These are phyloP conservation scores for Oreotragus oreotragus DNA, from an alignment of 2,113 vertebrate species.

Conservation along the genomic window DNA sequence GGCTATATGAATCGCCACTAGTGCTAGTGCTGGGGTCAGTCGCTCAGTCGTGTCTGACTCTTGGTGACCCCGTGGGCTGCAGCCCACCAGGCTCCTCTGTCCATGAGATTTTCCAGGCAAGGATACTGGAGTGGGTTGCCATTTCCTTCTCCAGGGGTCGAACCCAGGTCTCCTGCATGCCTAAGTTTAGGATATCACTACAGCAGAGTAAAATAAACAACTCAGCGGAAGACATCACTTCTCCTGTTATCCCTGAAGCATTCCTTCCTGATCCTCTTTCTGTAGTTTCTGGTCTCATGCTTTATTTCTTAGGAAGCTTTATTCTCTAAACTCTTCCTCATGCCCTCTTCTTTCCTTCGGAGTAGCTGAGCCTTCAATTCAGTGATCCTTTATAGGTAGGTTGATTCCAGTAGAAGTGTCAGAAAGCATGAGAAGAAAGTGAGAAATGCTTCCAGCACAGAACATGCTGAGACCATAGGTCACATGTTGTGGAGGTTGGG, in stretches of 20 bases:
- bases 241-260: not conserved
- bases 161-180: too few species aligned
- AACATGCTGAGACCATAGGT: not conserved
- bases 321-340: not conserved
- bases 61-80: too few species aligned
- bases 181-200: not conserved
- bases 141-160: too few species aligned
- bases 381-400: not conserved
- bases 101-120: too few species aligned
- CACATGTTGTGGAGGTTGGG: not conserved
- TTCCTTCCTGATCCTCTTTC: not conserved
- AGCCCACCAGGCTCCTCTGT: too few species aligned
- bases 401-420: not conserved
- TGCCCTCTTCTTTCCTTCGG: not conserved
- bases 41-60: too few species aligned
- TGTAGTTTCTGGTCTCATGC: not conserved
- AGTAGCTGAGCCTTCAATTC: not conserved
- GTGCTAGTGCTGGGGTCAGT: too few species aligned
- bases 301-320: not conserved
- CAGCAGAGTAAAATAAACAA: not conserved
- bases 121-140: too few species aligned
- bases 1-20: not conserved
- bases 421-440: not conserved
- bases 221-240: not conserved
- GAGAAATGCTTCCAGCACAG: not conserved